Conservation (phyloP, 2,888 invertebrate species). For the Perithous albicinctus region DNA sequence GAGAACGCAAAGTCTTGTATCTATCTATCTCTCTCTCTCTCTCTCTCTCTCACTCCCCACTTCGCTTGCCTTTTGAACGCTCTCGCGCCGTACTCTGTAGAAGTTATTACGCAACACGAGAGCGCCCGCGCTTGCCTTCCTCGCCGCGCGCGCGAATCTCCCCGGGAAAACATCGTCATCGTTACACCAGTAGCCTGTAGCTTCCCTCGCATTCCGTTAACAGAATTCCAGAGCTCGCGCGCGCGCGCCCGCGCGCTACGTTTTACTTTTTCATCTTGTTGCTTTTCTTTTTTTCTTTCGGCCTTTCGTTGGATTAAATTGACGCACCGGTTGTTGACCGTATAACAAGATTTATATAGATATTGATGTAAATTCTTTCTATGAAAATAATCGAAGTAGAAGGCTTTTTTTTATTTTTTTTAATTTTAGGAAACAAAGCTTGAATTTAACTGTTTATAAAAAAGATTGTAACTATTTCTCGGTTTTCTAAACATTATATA, state of each 20-base stretch:
- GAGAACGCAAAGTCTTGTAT: conserved; percentile 43
- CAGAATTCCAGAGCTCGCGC: conserved; percentile 61
- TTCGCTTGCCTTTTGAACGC: conserved; percentile 8
- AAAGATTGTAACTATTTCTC: too few species aligned
- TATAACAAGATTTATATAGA: not conserved
- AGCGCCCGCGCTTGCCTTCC: conserved; percentile 34
- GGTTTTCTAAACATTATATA: too few species aligned
- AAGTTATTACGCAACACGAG: conserved; percentile 66
- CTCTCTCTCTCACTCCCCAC: conserved; percentile 1
- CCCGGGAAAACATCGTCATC: conserved; percentile 66
- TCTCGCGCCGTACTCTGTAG: conserved; percentile 49
- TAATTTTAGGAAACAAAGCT: too few species aligned
- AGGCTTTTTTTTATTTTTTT: too few species aligned
- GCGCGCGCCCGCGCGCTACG: conserved; percentile 44
- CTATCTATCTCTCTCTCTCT: too few species aligned
- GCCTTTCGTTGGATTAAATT: not conserved
- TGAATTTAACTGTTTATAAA: too few species aligned
- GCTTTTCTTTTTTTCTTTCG: not conserved
- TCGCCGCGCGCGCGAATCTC: conserved; percentile 51
- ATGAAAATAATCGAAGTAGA: not conserved
- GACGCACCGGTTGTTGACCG: not conserved
- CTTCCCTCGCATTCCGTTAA: conserved; percentile 61
- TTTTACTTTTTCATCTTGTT: conserved; percentile 22
- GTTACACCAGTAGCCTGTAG: conserved; percentile 41
- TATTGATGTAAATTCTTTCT: not conserved